These are phyloP conservation scores for Chanos chanos DNA, from an alignment of 2,797 vertebrate genomes.

Conservation along the genomic window DNA sequence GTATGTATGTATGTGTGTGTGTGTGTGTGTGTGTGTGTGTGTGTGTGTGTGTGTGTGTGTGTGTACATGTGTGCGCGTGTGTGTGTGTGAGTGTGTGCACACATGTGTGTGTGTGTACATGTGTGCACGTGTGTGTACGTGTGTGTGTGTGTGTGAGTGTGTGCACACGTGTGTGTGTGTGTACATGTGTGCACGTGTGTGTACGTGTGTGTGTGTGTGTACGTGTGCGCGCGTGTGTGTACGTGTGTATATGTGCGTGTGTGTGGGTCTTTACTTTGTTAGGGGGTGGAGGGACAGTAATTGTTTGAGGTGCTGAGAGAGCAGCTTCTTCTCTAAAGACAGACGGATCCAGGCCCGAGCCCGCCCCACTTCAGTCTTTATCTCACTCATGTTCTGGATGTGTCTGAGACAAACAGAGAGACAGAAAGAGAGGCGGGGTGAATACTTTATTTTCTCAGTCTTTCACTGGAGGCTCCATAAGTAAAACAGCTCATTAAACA, in stretches of 20 bases:
- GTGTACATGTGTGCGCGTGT: too few relatives aligned
- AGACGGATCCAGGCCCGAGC: conserved; percentile 94
- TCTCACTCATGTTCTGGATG: conserved; percentile 90
- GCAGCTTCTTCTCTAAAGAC: conserved; percentile 93
- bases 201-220: not conserved
- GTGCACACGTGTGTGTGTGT: not conserved
- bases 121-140: not conserved
- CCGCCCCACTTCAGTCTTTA: conserved; percentile 91
- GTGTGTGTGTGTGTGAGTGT: not conserved
- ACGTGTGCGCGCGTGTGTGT: not conserved
- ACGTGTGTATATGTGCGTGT: not conserved
- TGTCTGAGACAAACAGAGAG: conserved; percentile 69
- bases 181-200: not conserved
- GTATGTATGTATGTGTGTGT: too few relatives aligned
- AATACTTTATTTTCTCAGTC: too few relatives aligned
- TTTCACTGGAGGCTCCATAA: too few relatives aligned
- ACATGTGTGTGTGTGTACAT: not conserved
- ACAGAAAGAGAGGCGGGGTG: not conserved
- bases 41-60: too few relatives aligned
- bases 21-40: too few relatives aligned
- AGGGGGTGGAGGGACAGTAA: conserved; percentile 87
- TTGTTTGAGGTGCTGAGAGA: conserved; percentile 94
- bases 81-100: conserved; percentile 9
- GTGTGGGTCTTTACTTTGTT: conserved; percentile 74
- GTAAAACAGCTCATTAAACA: too few relatives aligned